Evolutionary conservation across 2,888 invertebrate species (phyloP).

Genomic region (Aphidoletes aphidimyza): DNA sequence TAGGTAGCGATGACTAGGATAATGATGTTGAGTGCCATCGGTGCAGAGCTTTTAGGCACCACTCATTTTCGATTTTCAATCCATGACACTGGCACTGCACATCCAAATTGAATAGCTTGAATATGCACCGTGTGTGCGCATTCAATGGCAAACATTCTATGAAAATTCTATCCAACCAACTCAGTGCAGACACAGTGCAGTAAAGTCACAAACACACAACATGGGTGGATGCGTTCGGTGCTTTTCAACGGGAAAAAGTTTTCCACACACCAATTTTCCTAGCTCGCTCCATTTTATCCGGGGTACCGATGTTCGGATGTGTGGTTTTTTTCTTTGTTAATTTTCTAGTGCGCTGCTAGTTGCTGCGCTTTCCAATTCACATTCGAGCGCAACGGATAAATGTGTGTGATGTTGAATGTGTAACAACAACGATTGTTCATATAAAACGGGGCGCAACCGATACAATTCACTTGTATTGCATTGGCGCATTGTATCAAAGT

Average conservation of each 20-base stretch:
- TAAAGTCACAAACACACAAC: slow-evolving; percentile 23
- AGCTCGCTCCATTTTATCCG: background rate
- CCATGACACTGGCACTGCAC: background rate
- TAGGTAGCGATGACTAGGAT: too few species aligned
- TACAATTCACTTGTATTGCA: background rate
- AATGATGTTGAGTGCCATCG: slow-evolving; percentile 21
- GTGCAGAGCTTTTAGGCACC: slow-evolving; percentile 7
- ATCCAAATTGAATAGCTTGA: background rate
- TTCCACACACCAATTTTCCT: background rate
- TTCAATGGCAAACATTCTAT: background rate
- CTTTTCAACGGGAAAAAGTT: background rate
- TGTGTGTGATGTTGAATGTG: too few species aligned
- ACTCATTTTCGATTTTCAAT: background rate
- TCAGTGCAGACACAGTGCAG: background rate
- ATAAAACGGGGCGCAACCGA: background rate
- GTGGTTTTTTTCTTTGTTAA: too few species aligned
- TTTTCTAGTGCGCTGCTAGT: background rate
- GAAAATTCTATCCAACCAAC: background rate
- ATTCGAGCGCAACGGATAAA: background rate
- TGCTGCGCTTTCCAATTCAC: background rate
- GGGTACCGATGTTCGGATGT: too few species aligned
- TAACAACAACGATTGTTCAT: too few species aligned
- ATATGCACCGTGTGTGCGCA: slow-evolving; percentile 22
- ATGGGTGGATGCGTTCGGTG: background rate
- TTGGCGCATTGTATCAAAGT: background rate